phyloP scores from a whole-genome alignment of 2,113 vertebrate species.

The Myotis brandtii region DNA sequence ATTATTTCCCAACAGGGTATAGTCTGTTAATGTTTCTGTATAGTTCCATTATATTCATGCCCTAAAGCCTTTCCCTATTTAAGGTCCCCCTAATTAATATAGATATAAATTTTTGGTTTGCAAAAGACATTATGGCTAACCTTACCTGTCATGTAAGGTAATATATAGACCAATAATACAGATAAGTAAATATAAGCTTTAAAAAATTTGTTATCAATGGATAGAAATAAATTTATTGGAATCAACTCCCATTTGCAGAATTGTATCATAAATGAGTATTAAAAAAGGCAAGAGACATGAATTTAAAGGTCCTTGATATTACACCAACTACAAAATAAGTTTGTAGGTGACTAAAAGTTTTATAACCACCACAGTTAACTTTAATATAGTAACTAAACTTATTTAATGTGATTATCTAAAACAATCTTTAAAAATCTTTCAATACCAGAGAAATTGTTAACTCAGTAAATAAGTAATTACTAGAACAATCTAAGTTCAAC shows the following conservation, averaged over 20 bases:
- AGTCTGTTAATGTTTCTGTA: background rate
- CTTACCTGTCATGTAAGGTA: background rate
- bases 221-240: constrained; percentile 27
- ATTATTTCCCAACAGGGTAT: background rate
- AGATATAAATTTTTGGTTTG: background rate
- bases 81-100: background rate
- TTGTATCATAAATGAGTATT: background rate
- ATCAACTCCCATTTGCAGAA: background rate
- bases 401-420: constrained; percentile 7
- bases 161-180: background rate
- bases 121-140: background rate
- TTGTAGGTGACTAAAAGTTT: constrained; percentile 9
- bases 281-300: background rate
- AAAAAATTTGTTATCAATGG: background rate
- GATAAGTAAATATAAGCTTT: background rate
- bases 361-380: background rate
- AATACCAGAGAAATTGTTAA: background rate
- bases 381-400: background rate
- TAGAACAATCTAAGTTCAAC: background rate
- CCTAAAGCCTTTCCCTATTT: background rate
- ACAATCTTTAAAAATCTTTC: background rate
- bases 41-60: background rate
- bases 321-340: constrained; percentile 19
- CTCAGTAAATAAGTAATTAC: background rate
- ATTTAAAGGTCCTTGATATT: background rate